These are phyloP conservation scores for Cantharis flavilabris DNA, from an alignment of 2,888 invertebrate genomes.

Conservation along the genomic window DNA sequence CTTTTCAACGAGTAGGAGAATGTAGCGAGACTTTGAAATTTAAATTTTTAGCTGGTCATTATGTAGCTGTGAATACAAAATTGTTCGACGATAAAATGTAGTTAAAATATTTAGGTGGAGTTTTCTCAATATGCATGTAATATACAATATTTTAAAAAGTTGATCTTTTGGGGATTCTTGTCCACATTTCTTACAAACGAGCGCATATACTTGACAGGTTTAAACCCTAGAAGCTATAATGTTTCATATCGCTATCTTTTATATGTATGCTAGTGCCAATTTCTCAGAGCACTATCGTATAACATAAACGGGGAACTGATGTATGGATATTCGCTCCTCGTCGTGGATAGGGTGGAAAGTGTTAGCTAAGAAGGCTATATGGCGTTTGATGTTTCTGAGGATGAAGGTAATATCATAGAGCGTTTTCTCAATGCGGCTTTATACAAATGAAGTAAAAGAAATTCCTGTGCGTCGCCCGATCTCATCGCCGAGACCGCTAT, in stretches of 20 bases:
- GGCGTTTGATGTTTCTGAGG: conserved; percentile 44
- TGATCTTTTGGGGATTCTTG: conserved; percentile 40
- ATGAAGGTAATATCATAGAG: conserved; percentile 46
- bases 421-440: conserved; percentile 41
- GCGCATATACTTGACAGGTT: conserved; percentile 46
- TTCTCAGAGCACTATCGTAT: conserved; percentile 48
- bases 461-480: conserved; percentile 45
- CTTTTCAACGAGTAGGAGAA: too few species aligned
- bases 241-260: conserved; percentile 51
- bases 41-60: background rate
- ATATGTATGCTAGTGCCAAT: conserved; percentile 50
- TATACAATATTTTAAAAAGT: conserved; percentile 39
- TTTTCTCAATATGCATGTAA: conserved; percentile 29
- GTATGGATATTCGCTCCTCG: conserved; percentile 46
- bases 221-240: conserved; percentile 50
- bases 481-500: conserved; percentile 50
- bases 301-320: conserved; percentile 47
- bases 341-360: conserved; percentile 49
- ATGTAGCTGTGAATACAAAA: background rate
- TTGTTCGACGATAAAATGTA: background rate
- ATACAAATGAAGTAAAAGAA: conserved; percentile 50
- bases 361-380: conserved; percentile 45
- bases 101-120: background rate
- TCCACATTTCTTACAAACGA: conserved; percentile 46
- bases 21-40: background rate